Conservation (phyloP, 2,113 vertebrate genomes). For the Pheucticus melanocephalus region DNA sequence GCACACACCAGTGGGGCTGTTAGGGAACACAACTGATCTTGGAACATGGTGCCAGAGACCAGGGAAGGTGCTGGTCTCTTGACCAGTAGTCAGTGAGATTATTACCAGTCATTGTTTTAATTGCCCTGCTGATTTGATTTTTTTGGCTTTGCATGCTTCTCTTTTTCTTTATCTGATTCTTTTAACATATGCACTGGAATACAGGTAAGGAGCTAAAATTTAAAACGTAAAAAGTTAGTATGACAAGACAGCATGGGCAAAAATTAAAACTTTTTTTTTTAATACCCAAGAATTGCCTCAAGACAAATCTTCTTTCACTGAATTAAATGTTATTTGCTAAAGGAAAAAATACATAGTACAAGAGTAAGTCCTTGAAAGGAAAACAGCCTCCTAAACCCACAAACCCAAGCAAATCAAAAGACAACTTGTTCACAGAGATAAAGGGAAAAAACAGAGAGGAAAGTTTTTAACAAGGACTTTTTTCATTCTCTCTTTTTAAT, state of each 20-base stretch:
- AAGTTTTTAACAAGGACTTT: constrained; percentile 59
- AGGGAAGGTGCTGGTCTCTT: background rate
- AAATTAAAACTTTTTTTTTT: background rate
- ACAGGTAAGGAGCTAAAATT: background rate
- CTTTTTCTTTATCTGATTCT: background rate
- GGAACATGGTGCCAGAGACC: background rate
- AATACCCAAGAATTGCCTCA: background rate
- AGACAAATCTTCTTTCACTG: constrained; percentile 36
- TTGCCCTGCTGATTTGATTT: background rate
- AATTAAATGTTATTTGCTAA: constrained; percentile 10
- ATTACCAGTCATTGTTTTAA: background rate
- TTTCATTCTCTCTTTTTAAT: constrained; percentile 63
- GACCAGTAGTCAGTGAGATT: background rate
- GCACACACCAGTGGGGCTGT: background rate
- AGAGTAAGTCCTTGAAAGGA: constrained; percentile 71
- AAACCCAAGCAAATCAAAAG: constrained; percentile 76
- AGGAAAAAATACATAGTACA: constrained; percentile 66
- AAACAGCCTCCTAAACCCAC: constrained; percentile 64
- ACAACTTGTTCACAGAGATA: constrained; percentile 70
- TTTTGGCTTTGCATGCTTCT: background rate
- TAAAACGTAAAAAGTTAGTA: background rate
- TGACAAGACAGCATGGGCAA: background rate
- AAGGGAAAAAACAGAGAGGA: constrained; percentile 56
- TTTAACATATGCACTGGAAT: background rate
- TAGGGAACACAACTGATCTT: background rate